Percentiles rank a stretch among this genome's conserved stretches.
Conservation (phyloP, 2,888 invertebrate genomes). For the Xestobium rufovillosum region DNA sequence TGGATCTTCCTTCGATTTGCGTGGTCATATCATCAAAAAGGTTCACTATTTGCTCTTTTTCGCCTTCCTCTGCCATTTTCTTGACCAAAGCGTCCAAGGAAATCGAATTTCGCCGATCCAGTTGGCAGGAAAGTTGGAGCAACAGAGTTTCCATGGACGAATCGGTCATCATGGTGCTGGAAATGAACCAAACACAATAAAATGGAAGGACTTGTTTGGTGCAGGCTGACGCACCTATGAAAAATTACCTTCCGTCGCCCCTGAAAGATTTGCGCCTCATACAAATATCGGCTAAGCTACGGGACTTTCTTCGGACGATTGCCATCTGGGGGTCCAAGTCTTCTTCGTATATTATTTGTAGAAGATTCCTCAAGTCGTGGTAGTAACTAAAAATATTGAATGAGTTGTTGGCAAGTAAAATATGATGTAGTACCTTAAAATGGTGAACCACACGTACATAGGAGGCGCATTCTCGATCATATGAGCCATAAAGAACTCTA, state of each 20-base stretch:
- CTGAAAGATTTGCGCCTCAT: neutral
- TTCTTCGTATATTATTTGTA: neutral
- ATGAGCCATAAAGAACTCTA: constrained; percentile 47
- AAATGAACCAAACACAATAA: constrained; percentile 5
- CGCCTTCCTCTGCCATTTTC: constrained; percentile 22
- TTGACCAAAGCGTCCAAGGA: constrained; percentile 29
- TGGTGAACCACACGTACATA: constrained; percentile 48
- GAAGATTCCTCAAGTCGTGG: neutral
- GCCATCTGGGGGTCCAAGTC: no score
- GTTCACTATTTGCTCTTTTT: constrained; percentile 23
- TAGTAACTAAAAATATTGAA: no score
- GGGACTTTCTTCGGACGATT: no score
- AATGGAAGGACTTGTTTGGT: neutral
- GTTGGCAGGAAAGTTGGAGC: constrained; percentile 19
- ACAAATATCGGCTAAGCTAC: no score
- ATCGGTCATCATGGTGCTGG: constrained; percentile 24
- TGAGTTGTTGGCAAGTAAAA: no score
- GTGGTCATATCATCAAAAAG: constrained; percentile 15
- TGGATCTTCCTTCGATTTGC: constrained; percentile 9
- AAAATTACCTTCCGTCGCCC: constrained; percentile 6
- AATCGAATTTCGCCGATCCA: constrained; percentile 21
- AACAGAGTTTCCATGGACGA: constrained; percentile 26
- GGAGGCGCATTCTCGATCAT: constrained; percentile 44
- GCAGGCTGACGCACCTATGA: neutral
- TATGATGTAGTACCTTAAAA: constrained; percentile 48